Evolutionary conservation across 2,888 invertebrate species (phyloP).

Genomic region (Therioaphis trifolii): DNA sequence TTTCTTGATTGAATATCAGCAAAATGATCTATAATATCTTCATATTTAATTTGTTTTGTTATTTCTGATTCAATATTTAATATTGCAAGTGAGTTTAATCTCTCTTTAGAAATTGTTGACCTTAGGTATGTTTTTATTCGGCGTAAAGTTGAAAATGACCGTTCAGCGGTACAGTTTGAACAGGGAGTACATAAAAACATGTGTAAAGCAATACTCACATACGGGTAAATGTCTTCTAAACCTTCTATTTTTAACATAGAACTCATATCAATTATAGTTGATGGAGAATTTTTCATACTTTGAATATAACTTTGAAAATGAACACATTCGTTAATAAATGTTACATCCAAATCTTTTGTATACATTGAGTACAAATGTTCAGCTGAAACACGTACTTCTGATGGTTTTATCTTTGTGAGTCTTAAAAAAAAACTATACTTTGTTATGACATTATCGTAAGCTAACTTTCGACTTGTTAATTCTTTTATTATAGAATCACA

Average conservation of each 20-base stretch:
- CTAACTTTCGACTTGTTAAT: constrained; percentile 25
- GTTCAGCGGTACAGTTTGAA: background rate
- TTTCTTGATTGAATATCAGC: too few species aligned
- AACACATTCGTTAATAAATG: constrained; percentile 19
- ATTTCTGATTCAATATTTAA: too few species aligned
- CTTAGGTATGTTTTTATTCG: constrained; percentile 22
- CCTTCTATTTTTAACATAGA: background rate
- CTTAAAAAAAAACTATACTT: constrained; percentile 5
- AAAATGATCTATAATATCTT: too few species aligned
- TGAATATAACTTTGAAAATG: too few species aligned
- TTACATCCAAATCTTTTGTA: background rate
- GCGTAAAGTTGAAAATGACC: background rate
- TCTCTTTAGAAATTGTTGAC: constrained; percentile 3
- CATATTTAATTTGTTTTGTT: too few species aligned
- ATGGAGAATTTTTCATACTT: background rate
- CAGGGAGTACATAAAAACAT: constrained; percentile 2
- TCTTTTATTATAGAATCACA: constrained; percentile 23
- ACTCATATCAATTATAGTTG: constrained; percentile 12
- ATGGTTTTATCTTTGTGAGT: background rate
- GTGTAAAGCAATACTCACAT: constrained; percentile 12
- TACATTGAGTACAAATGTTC: constrained; percentile 3
- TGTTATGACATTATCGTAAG: constrained; percentile 1
- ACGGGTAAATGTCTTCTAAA: background rate
- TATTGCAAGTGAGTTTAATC: too few species aligned
- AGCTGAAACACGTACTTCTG: background rate